Base-by-base conservation (phyloP, 2,113 vertebrate species). In the Serilophus lunatus region DNA sequence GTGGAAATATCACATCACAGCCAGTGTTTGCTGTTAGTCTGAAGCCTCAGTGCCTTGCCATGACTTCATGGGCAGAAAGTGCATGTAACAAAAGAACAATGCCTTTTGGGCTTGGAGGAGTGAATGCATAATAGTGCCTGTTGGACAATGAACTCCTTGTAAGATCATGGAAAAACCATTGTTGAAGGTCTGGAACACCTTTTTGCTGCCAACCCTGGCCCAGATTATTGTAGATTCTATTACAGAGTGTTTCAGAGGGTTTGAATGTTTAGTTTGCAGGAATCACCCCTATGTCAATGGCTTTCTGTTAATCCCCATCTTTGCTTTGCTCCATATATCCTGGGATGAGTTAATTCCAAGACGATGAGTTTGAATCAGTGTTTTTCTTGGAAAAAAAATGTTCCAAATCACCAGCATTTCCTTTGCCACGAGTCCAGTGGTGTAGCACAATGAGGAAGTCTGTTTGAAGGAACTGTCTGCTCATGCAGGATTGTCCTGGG, bases 41-140 rank as follows among this genome's bases (percentile, higher is more conserved):
- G 89, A 79, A 82, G 77, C 83, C 92, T 85, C 93, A 88, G 94
- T 2, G 90, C 80, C 81, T 36, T 56, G 92, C 96, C 92, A 92
- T 97, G 96, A 97, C 96, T 96, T 97, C 97, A 95, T 77, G 94
- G 90, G 84, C 89, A 93, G 96, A 97, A 70, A 75, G 84, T 33
- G 61, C 60, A 45, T 83, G 70, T 61, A 96, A 97, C 94, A 93
- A 97, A 92, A 94, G 96, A 95, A 95, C 89, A 97, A 95, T 93
- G 76, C 89, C 59, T 85, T 66, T 44, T 49, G 66, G 81, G 83
- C 59, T 78, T 94, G 95, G 95, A 98, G 92, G 95, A 71, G 89
- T 23, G 93, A 96, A 95, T 65, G 45, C 71, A 79, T 94, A 96
- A 95, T 56, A 79, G 60, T 2, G 23, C 76, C 90, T 59, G 54